A percentile compares a stretch with the other conserved stretches of the same genome.
Conservation (phyloP, 2,113 vertebrate species). For the Halichoerus grypus region DNA sequence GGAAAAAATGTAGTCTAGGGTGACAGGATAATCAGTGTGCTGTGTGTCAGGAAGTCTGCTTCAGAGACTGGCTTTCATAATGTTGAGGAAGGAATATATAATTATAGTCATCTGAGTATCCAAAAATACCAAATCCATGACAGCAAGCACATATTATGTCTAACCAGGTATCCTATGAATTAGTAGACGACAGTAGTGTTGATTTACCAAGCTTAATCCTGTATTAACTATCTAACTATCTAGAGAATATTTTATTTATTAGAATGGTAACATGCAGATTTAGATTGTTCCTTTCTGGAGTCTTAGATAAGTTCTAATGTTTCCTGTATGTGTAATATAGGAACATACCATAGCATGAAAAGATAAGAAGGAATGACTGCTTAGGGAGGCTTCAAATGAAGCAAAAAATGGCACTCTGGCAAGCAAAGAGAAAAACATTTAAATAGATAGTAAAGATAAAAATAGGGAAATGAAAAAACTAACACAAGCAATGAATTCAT, state of each 20-base stretch:
- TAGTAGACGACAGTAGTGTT: conserved; percentile 34
- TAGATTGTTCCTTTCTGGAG: not conserved
- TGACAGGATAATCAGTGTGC: conserved; percentile 61
- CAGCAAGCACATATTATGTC: not conserved
- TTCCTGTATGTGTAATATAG: not conserved
- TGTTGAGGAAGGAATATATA: conserved; percentile 28
- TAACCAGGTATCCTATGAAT: conserved; percentile 48
- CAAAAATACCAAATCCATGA: conserved; percentile 43
- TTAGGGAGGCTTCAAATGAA: not conserved
- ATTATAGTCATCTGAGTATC: conserved; percentile 58
- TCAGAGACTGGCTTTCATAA: conserved; percentile 53
- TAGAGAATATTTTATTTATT: conserved; percentile 14
- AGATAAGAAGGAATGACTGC: not conserved
- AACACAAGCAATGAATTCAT: not conserved
- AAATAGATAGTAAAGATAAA: not conserved
- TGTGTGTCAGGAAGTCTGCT: not conserved
- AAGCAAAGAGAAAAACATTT: not conserved
- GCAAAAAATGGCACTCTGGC: not conserved
- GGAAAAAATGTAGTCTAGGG: conserved; percentile 19
- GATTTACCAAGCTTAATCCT: conserved; percentile 1
- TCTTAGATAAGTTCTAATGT: not conserved
- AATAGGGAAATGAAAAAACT: not conserved
- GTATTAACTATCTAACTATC: not conserved
- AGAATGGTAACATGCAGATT: not conserved
- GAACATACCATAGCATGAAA: not conserved